These are phyloP conservation scores for Gallinago paraguaiae DNA, from an alignment of 2,113 vertebrate species.

Conservation along the genomic window DNA sequence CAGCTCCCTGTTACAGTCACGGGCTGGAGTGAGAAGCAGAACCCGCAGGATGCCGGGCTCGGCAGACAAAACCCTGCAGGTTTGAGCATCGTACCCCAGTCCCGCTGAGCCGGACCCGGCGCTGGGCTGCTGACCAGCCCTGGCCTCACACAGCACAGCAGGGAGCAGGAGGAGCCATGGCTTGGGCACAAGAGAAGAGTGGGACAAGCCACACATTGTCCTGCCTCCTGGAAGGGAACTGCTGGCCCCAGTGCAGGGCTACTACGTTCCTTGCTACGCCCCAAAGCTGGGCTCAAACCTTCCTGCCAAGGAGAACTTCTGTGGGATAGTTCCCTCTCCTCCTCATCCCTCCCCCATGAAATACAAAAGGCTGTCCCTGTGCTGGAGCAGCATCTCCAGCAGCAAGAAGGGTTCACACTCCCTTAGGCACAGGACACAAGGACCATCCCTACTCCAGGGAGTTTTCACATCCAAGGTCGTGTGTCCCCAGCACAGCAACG, in stretches of 20 bases:
- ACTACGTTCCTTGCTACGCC: not conserved
- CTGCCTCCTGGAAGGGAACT: not conserved
- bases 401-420: not conserved
- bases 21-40: not conserved
- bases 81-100: fast-evolving
- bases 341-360: not conserved
- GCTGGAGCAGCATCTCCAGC: not conserved
- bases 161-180: not conserved
- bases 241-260: not conserved
- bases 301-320: not conserved
- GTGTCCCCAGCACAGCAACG: not conserved
- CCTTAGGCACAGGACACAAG: not conserved
- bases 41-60: fast-evolving
- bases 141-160: not conserved
- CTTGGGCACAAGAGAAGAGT: not conserved
- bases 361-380: not conserved
- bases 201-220: fast-evolving
- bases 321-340: not conserved
- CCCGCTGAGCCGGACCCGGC: fast-evolving
- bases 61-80: fast-evolving
- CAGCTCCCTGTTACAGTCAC: fast-evolving
- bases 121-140: not conserved
- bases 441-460: not conserved
- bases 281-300: not conserved
- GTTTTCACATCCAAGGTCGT: not conserved